Evolutionary conservation across 2,888 invertebrate genomes (phyloP), one percentile per base, ranked within the genome.

Genomic region (Spodoptera exigua): DNA sequence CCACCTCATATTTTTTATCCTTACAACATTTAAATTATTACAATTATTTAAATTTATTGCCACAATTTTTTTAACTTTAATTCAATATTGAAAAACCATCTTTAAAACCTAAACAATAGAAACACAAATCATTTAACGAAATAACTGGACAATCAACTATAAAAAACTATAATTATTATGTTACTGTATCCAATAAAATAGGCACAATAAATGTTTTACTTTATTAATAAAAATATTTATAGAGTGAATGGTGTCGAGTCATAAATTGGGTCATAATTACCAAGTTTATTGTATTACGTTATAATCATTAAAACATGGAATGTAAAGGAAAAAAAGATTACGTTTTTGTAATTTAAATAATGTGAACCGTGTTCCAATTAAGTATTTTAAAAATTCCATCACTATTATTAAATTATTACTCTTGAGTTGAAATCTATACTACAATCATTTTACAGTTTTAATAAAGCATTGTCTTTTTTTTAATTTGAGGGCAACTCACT

Each of bases 141-240:
- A 64, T 40, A 43, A 46, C 18, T 44, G 1, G 5, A 34, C 34
- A 11, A 16, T n/a, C 35, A 37, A n/a, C 44, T 14, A 27, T 43
- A 43, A 40, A 51, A 59, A 43, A 13, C 16, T 27, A 47, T 52
- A 71, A 65, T 58, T 64, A 21, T 36, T 43, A 70, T 16, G 53
- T 44, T 21, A 40, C 41, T 57, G 48, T 55, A 13, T 32, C 34
- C 37, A 54, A 46, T 64, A 61, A 27, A 27, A 64, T 52, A 14
- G 39, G 39, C 17, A 13, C 54, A 54, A 76, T 67, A 76, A 77
- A 71, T 44, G 48, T 70, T 43, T 63, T 61, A 58, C 21, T 14
- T 60, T 60, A 62, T 68, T 66, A 66, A 27, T 46, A 52, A 37
- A 60, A 61, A 59, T 62, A 77, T 64, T 74, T 72, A 64, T 71